Conservation (phyloP, 2,797 vertebrate genomes). For the Scolopax rusticola region DNA sequence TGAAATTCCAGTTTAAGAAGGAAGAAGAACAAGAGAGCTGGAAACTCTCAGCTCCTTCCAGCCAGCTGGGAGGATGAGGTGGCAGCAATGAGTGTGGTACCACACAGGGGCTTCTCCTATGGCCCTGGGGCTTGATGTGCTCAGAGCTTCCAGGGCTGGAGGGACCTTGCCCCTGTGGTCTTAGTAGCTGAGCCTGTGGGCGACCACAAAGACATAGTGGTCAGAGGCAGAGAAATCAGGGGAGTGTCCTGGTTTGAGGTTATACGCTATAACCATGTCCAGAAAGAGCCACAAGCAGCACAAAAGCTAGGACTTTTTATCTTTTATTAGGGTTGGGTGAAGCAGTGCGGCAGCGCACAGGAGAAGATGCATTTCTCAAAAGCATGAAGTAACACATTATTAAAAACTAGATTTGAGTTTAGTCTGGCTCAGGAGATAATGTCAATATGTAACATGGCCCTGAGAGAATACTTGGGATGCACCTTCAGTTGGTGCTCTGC, state of each 20-base stretch:
- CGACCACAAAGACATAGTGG: background rate
- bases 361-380: background rate
- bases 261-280: background rate
- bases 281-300: conserved; percentile 7
- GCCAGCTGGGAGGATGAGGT: background rate
- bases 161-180: background rate
- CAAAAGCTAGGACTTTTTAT: background rate
- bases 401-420: background rate
- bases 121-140: background rate
- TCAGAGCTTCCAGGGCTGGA: background rate
- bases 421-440: background rate
- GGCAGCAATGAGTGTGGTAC: background rate
- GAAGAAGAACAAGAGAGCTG: conserved; percentile 5
- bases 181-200: background rate
- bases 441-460: fast-evolving
- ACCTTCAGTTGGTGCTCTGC: background rate
- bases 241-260: background rate
- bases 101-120: background rate
- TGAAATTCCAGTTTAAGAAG: conserved; percentile 37
- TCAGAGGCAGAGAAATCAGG: background rate
- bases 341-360: fast-evolving
- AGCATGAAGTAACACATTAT: background rate
- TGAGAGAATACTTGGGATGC: background rate
- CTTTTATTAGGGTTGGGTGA: background rate
- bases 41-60: background rate